These are phyloP conservation scores for Cryptosula pallasiana DNA, from an alignment of 2,888 invertebrate species.

Conservation along the genomic window DNA sequence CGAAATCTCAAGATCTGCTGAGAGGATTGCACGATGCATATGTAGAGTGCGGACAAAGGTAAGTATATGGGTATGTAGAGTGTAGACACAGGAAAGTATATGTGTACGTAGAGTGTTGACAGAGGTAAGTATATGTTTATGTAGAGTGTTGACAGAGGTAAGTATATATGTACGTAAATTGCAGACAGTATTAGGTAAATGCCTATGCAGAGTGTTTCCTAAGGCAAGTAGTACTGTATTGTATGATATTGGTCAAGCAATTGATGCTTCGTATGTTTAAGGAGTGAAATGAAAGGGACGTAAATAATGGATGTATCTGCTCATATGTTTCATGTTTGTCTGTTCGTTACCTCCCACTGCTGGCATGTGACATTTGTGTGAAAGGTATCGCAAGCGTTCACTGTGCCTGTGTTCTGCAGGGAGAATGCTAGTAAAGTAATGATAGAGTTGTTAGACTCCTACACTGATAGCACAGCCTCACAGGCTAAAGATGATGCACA, in stretches of 20 bases:
- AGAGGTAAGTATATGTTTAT: constrained; percentile 58
- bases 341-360: too few species aligned
- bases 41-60: constrained; percentile 78
- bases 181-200: too few species aligned
- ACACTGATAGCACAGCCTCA: constrained; percentile 93
- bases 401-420: too few species aligned
- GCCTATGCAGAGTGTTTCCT: too few species aligned
- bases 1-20: constrained; percentile 74
- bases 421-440: constrained; percentile 91
- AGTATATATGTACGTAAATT: not conserved
- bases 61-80: constrained; percentile 30
- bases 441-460: constrained; percentile 92
- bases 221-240: too few species aligned
- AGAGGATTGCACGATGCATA: constrained; percentile 80
- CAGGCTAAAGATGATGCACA: constrained; percentile 90
- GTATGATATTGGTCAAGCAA: too few species aligned
- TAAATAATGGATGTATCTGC: too few species aligned
- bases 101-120: constrained; percentile 41
- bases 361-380: too few species aligned
- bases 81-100: constrained; percentile 60
- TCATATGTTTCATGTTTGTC: too few species aligned
- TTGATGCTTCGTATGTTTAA: too few species aligned
- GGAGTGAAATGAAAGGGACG: too few species aligned
- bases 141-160: not conserved
- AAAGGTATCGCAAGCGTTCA: too few species aligned